These are phyloP conservation scores for Homarus americanus DNA, from an alignment of 1,140 invertebrate species.

Conservation along the genomic window DNA sequence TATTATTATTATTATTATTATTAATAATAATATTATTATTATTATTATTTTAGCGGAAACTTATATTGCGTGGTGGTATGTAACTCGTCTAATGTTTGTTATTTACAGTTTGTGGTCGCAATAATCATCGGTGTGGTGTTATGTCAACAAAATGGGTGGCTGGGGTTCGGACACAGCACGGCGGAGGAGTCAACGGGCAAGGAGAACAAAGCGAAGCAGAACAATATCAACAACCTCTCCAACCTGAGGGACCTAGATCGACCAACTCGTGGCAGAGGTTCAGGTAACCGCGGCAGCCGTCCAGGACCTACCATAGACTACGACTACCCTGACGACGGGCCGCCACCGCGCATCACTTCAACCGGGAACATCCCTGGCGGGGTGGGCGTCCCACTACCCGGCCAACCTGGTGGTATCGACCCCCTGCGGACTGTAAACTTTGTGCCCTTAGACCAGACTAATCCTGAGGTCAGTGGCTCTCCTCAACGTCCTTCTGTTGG, in stretches of 20 bases:
- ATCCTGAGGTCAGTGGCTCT: not conserved
- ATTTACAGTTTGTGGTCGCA: slow-evolving; percentile 73
- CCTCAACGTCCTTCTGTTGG: not conserved
- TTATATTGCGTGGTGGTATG: too few species aligned
- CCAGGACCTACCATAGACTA: slow-evolving; percentile 66
- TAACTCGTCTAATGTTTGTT: too few species aligned
- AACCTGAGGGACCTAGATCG: slow-evolving; percentile 25
- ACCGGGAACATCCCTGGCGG: slow-evolving; percentile 15
- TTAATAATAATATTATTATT: too few species aligned
- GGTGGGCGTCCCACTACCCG: not conserved
- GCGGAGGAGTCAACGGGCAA: not conserved
- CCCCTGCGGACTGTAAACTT: slow-evolving; percentile 54
- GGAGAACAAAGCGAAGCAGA: not conserved
- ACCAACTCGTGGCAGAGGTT: slow-evolving; percentile 13
- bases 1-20: too few species aligned
- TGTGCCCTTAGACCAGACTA: slow-evolving; percentile 15
- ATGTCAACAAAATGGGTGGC: slow-evolving; percentile 74
- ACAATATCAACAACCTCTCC: slow-evolving; percentile 3
- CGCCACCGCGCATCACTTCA: slow-evolving; percentile 22
- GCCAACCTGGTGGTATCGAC: not conserved
- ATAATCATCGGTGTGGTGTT: slow-evolving; percentile 73
- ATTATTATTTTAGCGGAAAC: too few species aligned
- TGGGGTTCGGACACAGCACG: slow-evolving; percentile 57
- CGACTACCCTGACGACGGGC: slow-evolving; percentile 41
- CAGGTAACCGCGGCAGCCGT: slow-evolving; percentile 9